Evolutionary conservation across 1,140 invertebrate species (phyloP), one percentile per base, ranked within the genome.

Genomic region (Ceratina calcarata): DNA sequence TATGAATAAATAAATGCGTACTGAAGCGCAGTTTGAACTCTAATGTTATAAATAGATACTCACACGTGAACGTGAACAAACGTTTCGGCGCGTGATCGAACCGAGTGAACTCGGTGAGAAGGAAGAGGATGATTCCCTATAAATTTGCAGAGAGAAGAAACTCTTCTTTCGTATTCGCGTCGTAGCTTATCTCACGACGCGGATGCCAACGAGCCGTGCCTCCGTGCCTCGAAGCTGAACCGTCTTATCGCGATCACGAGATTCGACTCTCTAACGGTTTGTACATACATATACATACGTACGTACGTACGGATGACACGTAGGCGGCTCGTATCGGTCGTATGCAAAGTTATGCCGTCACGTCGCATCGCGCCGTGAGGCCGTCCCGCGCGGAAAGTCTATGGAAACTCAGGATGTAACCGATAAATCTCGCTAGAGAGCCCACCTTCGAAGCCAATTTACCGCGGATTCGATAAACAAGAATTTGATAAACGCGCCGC

Each of bases 331-430:
- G 76, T 86, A 86, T 86, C 83, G 84, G 80, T 81, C 80, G 37
- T 85, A 82, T 85, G 84, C 80, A 82, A 86, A 85, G 83, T 85
- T 86, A 79, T 81, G 62, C 74, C 62, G 80, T 86, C 80, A 82
- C 83, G 83, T 86, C 64, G 74, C 53, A 22, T 49, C 24, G 61
- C 58, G 64, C 60, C 65, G 78, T 75, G 78, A 66, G 72, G 78
- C 79, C 84, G 72, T 78, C 84, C 84, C 77, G 61, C 72, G 73
- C 65, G 61, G 79, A 78, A 85, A 85, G 74, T 81, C 74, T 73
- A 75, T 60, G 83, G 78, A 80, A 84, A 65, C 77, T 69, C 37
- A 10, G 37, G 72, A 55, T 71, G 74, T 81, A 85, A 82, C 37
- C 74, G 83, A 85, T 85, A 85, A 85, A 85, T 85, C 84, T n/a